Evolutionary conservation across 1,140 invertebrate species (phyloP), one percentile per base, ranked within the genome.

Genomic region (Cyclargus thomasi): DNA sequence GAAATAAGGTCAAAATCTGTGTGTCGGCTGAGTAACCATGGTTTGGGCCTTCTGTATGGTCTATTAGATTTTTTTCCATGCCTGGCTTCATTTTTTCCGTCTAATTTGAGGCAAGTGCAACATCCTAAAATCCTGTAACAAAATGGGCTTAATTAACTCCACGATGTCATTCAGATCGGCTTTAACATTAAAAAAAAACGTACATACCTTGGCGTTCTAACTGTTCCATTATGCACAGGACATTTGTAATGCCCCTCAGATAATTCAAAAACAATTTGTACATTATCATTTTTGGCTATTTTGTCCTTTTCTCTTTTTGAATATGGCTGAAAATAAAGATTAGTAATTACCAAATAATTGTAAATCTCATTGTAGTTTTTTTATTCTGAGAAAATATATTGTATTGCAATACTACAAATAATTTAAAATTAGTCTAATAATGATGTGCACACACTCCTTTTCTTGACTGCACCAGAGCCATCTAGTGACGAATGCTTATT

Each of bases 1-100:
- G 86, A 88, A 20, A 82, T 29, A 67, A 88, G 75, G 73, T 90
- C 87, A 63, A 88, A 90, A 63, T 90, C 87, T 11, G 86, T 90
- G 55, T 85, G 80, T 67, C 87, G 78, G 64, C 86, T 88, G 1
- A 90, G 71, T 23, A 90, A 68, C 87, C 87, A 90, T 16, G 87
- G 87, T 70, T 88, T 88, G 5, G 87, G 87, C 73, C 39, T 83
- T 88, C 23, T 85, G 79, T 7, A 85, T 14, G 85, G 84, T 63
- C 87, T 85, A 7, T 80, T 77, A n/a, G 84, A 85, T 65, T 65
- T 73, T 67, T 84, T 86, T 8, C 69, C 23, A 71, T 81, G 78
- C 5, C 72, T 72, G 20, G 69, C 29, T 63, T 83, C 79, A 14
- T n/a, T 20, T 14, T 64, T 68, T 22, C 65, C 71, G 21, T 80